Percentiles rank a stretch among this genome's conserved stretches.
Conservation (phyloP, 92 coral and sea anemone genomes). For the Zoanthus sansibaricus region DNA sequence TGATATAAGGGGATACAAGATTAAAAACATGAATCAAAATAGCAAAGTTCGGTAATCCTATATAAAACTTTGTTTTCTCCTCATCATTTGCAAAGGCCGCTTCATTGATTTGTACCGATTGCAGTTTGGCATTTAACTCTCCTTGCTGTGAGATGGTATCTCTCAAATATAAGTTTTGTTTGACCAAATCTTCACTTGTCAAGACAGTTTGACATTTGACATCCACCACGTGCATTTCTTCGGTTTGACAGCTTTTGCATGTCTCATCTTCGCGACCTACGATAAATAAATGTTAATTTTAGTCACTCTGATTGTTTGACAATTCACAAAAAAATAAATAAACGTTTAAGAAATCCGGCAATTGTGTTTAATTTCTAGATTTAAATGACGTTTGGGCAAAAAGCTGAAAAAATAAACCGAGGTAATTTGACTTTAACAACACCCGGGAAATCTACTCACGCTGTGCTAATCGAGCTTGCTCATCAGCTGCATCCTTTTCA, state of each 20-base stretch:
- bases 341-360: background rate
- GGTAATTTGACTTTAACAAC: constrained; percentile 3
- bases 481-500: constrained; percentile 12
- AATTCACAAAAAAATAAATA: background rate
- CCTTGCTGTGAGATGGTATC: constrained; percentile 7
- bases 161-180: background rate
- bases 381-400: constrained; percentile 4
- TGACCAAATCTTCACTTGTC: background rate
- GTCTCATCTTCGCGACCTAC: constrained; percentile 22
- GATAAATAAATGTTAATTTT: background rate
- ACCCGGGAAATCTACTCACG: constrained; percentile 30
- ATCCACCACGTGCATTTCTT: constrained; percentile 18
- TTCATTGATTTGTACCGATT: constrained; percentile 2
- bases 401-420: background rate
- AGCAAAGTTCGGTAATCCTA: constrained; percentile 14
- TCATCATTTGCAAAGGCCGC: constrained; percentile 25
- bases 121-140: constrained; percentile 17
- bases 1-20: constrained; percentile 29
- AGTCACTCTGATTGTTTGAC: background rate
- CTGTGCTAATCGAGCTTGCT: constrained; percentile 23
- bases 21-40: constrained; percentile 32
- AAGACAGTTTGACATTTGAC: constrained; percentile 14
- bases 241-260: constrained; percentile 32
- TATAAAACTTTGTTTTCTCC: constrained; percentile 8
- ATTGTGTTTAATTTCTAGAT: constrained; percentile 15